Conservation (phyloP, 2,113 vertebrate genomes). For the Hyperoodon ampullatus region DNA sequence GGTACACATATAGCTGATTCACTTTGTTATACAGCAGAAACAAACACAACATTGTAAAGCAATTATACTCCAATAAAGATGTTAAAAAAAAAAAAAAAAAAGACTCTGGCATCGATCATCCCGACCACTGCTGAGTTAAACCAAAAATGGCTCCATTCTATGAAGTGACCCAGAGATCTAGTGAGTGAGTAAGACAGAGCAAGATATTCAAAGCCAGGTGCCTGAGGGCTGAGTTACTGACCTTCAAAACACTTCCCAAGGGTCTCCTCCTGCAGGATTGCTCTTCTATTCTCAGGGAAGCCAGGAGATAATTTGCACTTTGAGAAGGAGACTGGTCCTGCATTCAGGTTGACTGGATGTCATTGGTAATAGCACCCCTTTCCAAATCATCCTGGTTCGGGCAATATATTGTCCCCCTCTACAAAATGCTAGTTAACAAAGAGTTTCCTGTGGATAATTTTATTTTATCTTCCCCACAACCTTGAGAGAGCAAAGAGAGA, state of each 20-base stretch:
- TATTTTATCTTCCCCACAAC: neutral
- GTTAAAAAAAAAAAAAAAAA: too few relatives aligned
- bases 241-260: neutral
- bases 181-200: neutral
- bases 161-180: neutral
- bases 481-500: neutral
- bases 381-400: neutral
- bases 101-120: neutral
- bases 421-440: neutral
- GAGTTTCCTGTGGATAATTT: neutral
- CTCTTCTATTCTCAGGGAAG: neutral
- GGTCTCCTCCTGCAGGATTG: neutral
- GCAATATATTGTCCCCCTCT: neutral
- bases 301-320: neutral
- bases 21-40: too few relatives aligned
- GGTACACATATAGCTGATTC: too few relatives aligned
- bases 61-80: too few relatives aligned
- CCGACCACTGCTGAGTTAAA: neutral
- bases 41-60: too few relatives aligned
- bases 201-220: neutral
- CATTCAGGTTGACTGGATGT: neutral
- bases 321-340: neutral
- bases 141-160: neutral
- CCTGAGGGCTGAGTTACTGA: neutral
- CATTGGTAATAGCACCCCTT: neutral